Conservation (phyloP, 2,113 vertebrate species). For the Calyptommatus sinebrachiatus region DNA sequence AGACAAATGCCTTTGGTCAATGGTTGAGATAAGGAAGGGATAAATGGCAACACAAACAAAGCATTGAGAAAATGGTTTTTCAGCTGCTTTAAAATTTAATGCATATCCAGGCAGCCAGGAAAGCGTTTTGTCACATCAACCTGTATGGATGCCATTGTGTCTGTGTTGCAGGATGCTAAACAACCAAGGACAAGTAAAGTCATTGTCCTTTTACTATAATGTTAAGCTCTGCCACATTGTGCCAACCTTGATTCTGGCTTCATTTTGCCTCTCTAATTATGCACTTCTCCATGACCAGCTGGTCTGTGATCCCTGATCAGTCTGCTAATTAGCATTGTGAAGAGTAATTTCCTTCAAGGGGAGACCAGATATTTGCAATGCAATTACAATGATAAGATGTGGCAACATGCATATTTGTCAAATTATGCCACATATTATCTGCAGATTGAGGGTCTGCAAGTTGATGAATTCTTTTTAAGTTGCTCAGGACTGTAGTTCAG, state of each 20-base stretch:
- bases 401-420: constrained; percentile 19
- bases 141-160: background rate
- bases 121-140: background rate
- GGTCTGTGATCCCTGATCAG: constrained; percentile 33
- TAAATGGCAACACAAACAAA: too few species aligned
- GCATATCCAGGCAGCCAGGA: background rate
- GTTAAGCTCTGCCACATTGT: constrained; percentile 10
- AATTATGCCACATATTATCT: constrained; percentile 20
- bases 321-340: constrained; percentile 39
- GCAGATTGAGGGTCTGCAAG: background rate
- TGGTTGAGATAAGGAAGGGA: too few species aligned
- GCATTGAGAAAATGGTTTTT: background rate
- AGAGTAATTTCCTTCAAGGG: constrained; percentile 25
- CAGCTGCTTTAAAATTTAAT: background rate
- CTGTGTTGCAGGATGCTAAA: background rate
- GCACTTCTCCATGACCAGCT: constrained; percentile 19
- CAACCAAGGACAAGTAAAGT: constrained; percentile 5
- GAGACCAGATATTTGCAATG: constrained; percentile 17
- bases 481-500: background rate
- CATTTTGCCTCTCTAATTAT: constrained; percentile 21
- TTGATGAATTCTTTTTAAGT: background rate
- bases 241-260: constrained; percentile 2
- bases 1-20: too few species aligned
- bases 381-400: constrained; percentile 20
- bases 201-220: background rate